A percentile compares a stretch with the other conserved stretches of the same genome.
phyloP scores from a whole-genome alignment of 2,888 invertebrate species.

The Limnephilus lunatus region DNA sequence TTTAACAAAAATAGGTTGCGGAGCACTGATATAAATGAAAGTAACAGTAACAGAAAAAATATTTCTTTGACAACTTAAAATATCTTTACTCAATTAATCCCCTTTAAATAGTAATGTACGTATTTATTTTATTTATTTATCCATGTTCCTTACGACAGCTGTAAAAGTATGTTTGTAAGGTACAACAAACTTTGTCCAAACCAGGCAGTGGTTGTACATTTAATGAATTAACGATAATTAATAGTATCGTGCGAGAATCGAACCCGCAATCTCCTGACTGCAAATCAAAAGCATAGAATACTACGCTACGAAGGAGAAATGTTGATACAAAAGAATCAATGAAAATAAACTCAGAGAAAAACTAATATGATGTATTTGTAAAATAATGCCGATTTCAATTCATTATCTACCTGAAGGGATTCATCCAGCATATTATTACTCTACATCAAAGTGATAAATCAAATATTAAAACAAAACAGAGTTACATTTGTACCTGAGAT shows the following conservation, averaged over 20 bases:
- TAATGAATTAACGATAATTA: neutral
- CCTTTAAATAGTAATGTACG: too few relatives aligned
- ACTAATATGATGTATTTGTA: neutral
- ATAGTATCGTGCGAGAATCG: neutral
- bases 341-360: too few relatives aligned
- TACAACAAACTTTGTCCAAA: neutral
- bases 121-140: neutral
- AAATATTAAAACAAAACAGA: neutral
- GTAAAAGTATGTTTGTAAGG: neutral
- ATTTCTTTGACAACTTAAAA: too few relatives aligned
- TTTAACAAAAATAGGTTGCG: too few relatives aligned
- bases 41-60: neutral
- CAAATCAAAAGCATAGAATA: neutral
- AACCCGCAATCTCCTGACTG: neutral
- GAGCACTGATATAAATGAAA: neutral
- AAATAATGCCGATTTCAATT: neutral
- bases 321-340: neutral
- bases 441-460: neutral
- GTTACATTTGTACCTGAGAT: neutral
- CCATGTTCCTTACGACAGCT: neutral
- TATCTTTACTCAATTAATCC: too few relatives aligned
- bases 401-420: neutral
- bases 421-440: neutral
- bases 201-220: too few relatives aligned
- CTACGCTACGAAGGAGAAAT: neutral